Conservation (phyloP, 1,140 invertebrate species). For the Musca domestica region DNA sequence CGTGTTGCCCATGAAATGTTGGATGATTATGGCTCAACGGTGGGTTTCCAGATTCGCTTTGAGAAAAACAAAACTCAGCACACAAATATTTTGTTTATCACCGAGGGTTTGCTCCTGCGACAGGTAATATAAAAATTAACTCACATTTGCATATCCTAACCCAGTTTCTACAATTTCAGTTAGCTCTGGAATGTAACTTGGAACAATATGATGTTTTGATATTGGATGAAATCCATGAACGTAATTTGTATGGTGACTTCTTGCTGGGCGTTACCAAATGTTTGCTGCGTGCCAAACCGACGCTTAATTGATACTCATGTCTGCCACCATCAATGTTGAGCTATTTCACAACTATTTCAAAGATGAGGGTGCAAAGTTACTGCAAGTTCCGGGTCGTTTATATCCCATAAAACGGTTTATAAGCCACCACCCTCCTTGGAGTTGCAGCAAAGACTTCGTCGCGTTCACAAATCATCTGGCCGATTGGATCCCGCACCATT, state of each 20-base stretch:
- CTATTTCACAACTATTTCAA: conserved; percentile 89
- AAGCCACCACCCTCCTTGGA: conserved; percentile 76
- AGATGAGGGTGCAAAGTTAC: conserved; percentile 72
- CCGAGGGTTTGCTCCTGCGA: conserved; percentile 90
- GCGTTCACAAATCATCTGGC: conserved; percentile 27
- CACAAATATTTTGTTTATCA: conserved; percentile 94
- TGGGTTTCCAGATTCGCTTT: conserved; percentile 97
- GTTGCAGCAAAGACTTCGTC: conserved; percentile 38
- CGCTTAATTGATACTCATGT: conserved; percentile 95
- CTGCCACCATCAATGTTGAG: conserved; percentile 96
- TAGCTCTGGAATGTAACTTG: conserved; percentile 60
- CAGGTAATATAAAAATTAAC: too few relatives aligned
- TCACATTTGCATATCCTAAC: neutral
- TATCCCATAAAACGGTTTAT: conserved; percentile 88
- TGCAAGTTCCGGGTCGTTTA: conserved; percentile 90
- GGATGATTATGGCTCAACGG: conserved; percentile 79
- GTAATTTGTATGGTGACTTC: conserved; percentile 94
- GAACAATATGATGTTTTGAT: conserved; percentile 84
- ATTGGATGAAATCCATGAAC: conserved; percentile 93
- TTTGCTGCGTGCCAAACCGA: conserved; percentile 72
- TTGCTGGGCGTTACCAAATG: conserved; percentile 90
- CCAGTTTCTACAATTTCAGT: conserved; percentile 43
- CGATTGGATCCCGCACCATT: conserved; percentile 86
- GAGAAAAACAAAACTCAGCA: conserved; percentile 86
- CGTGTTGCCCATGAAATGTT: conserved; percentile 91